These are phyloP conservation scores for Hydrotaea diabolus DNA, from an alignment of 2,888 invertebrate species.

Conservation along the genomic window DNA sequence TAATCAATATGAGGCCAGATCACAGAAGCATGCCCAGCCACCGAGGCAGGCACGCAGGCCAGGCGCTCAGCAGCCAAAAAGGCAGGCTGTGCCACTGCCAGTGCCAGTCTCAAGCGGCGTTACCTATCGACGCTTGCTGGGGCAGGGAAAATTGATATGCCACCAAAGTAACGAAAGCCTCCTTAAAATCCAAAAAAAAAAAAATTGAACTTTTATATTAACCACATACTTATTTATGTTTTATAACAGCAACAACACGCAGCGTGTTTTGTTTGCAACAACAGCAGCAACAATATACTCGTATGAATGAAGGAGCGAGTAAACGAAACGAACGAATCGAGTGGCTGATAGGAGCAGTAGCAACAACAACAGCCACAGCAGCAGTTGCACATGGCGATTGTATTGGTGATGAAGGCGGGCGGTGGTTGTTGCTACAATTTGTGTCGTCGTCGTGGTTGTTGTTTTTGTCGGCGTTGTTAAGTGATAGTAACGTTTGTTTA, in stretches of 20 bases:
- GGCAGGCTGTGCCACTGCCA: constrained; percentile 10
- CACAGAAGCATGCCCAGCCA: constrained; percentile 36
- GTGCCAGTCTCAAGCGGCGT: constrained; percentile 71
- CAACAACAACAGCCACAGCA: not conserved
- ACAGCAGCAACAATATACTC: not conserved
- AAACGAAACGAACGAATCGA: constrained; percentile 17
- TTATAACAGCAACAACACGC: constrained; percentile 32
- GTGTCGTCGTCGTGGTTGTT: constrained; percentile 4
- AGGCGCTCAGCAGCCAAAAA: constrained; percentile 30
- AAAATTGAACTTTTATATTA: constrained; percentile 43
- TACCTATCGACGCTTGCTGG: constrained; percentile 75
- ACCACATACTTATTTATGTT: constrained; percentile 39
- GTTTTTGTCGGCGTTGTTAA: constrained; percentile 35
- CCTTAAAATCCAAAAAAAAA: constrained; percentile 36
- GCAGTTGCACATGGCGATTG: constrained; percentile 23
- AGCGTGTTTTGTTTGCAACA: constrained; percentile 38
- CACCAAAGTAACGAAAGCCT: constrained; percentile 67
- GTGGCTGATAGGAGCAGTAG: constrained; percentile 16
- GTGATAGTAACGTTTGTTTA: constrained; percentile 66
- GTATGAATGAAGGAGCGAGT: not conserved
- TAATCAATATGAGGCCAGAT: constrained; percentile 16
- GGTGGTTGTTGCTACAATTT: constrained; percentile 41
- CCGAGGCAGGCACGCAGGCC: not conserved
- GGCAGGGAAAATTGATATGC: constrained; percentile 71
- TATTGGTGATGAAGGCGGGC: not conserved